phyloP scores from a whole-genome alignment of 2,888 invertebrate species.

The Drosophila planitibia region DNA sequence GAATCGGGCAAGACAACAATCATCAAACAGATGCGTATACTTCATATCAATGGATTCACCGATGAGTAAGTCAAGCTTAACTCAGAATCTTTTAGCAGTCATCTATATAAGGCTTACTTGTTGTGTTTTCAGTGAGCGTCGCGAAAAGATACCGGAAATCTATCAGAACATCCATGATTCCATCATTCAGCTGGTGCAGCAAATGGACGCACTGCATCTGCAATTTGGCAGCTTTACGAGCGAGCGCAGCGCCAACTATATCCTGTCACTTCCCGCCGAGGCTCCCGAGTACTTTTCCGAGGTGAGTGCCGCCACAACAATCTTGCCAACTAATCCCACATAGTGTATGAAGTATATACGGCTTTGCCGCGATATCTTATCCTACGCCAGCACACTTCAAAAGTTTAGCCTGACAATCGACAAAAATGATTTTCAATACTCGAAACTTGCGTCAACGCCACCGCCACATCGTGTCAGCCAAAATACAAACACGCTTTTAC shows the following conservation, averaged over 20 bases:
- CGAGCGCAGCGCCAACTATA: conserved; percentile 84
- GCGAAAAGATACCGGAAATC: conserved; percentile 89
- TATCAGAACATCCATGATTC: conserved; percentile 91
- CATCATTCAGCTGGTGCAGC: conserved; percentile 88
- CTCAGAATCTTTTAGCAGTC: no score
- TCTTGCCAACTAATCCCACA: conserved; percentile 30
- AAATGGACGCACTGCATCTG: conserved; percentile 87
- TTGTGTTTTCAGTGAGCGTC: conserved; percentile 87
- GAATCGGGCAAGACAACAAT: conserved; percentile 95
- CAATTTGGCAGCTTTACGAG: conserved; percentile 85
- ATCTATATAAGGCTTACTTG: neutral
- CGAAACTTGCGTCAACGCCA: conserved; percentile 63
- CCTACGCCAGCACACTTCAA: conserved; percentile 52
- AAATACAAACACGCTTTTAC: conserved; percentile 20
- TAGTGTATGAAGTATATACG: conserved; percentile 9
- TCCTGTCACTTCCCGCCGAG: conserved; percentile 86
- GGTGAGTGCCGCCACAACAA: conserved; percentile 84
- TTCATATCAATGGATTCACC: conserved; percentile 92
- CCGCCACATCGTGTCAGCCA: conserved; percentile 27
- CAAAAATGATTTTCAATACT: conserved; percentile 54
- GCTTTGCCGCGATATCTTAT: conserved; percentile 64
- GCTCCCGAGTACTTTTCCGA: conserved; percentile 87
- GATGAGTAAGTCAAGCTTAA: conserved; percentile 87
- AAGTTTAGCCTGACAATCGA: conserved; percentile 32
- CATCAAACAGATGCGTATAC: conserved; percentile 94